Percentiles rank a stretch among this genome's conserved stretches.
phyloP scores from a whole-genome alignment of 2,113 vertebrate genomes.

The Leptodactylus fuscus region DNA sequence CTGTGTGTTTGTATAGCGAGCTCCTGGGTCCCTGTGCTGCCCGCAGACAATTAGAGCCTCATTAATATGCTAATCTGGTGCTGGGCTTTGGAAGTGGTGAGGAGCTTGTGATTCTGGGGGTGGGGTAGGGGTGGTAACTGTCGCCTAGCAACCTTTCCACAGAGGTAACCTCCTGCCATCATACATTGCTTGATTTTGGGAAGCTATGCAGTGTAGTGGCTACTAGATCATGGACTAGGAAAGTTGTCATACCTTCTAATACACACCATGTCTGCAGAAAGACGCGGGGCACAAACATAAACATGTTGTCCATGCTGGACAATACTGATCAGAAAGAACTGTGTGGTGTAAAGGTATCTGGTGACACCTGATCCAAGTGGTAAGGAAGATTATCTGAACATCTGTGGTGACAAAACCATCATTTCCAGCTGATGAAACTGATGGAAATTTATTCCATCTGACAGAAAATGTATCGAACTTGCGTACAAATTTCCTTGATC shows the following conservation, averaged over 20 bases:
- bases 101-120: conserved; percentile 79
- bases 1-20: conserved; percentile 87
- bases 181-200: neutral
- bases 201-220: neutral
- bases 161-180: conserved; percentile 33
- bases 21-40: conserved; percentile 83
- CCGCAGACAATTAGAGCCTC: conserved; percentile 85
- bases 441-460: neutral
- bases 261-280: neutral
- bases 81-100: conserved; percentile 83
- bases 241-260: neutral
- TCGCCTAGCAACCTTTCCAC: conserved; percentile 78
- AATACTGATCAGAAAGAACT: neutral
- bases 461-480: neutral
- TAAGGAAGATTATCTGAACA: neutral
- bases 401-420: neutral
- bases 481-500: neutral
- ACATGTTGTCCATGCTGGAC: neutral
- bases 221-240: neutral
- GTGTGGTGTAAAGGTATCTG: neutral
- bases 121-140: conserved; percentile 71
- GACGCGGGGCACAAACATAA: neutral
- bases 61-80: conserved; percentile 90
- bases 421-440: neutral
- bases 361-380: neutral